Base-by-base conservation (phyloP, 1,140 invertebrate genomes). In the Drosophila guanche region DNA sequence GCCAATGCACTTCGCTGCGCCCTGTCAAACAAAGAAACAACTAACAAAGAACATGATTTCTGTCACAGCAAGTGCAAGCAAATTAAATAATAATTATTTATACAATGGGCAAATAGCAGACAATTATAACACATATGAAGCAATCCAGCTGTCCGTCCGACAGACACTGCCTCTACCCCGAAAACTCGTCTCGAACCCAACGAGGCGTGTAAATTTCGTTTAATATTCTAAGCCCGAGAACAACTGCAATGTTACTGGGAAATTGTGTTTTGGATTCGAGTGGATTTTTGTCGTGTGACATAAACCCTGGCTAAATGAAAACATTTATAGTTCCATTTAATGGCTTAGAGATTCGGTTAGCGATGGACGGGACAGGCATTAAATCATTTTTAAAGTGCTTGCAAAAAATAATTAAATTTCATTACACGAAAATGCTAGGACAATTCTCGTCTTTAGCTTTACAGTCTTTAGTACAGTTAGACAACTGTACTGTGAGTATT, bases 41-140 rank as follows among this genome's bases (percentile, higher is more conserved):
- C 72, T 54, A 79, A 65, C 62, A 85, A 85, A 76, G 57, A 79
- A 65, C 52, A 66, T 73, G 57, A 79, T 84, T 66, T 62, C 33
- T 37, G 33, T 67, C 55, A 53, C 59, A 59, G 55, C 56, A 57
- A 78, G 66, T 59, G 57, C 76, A 40, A 67, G 73, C 81, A 80
- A 85, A 85, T 85, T 80, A 86, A 85, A 85, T 67, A 74, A 85
- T 85, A 85, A 85, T 81, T 81, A 86, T 81, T 77, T 85, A 77
- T 69, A 73, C 72, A 76, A 85, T 69, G 75, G 57, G 59, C 78
- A 63, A 76, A 68, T 65, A 72, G 46, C 68, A 73, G 68, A 67
- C 79, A 83, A 74, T 67, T 76, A 69, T 55, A 55, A 60, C 67
- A 70, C 71, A 80, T 67, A 59, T 78, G 69, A 43, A 54, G 63